phyloP scores from a whole-genome alignment of 2,797 vertebrate genomes.

The Anisognathus igniventris region DNA sequence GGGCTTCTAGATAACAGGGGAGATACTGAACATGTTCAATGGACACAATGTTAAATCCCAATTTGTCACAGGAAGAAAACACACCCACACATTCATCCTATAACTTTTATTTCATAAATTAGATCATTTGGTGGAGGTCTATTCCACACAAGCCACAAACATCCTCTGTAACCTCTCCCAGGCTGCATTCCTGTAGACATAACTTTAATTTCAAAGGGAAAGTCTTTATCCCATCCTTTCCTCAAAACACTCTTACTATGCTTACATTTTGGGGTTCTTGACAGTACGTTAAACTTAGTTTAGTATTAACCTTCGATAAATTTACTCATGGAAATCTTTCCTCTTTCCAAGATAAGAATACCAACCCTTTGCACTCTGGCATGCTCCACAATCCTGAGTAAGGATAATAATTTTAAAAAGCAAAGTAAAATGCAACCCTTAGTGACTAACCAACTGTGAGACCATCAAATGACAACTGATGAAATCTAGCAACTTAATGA shows the following conservation, averaged over 20 bases:
- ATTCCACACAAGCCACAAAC: not conserved
- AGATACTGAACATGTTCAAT: not conserved
- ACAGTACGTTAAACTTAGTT: not conserved
- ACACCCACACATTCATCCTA: not conserved
- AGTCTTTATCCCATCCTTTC: not conserved
- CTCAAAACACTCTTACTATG: not conserved
- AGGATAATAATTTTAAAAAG: not conserved
- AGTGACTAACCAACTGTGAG: not conserved
- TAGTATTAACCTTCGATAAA: not conserved
- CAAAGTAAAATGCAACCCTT: not conserved
- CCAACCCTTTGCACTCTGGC: not conserved
- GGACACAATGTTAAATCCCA: not conserved
- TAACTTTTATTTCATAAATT: not conserved
- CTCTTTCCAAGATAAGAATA: not conserved
- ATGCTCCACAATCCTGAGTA: not conserved
- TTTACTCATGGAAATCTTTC: not conserved
- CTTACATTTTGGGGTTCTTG: not conserved
- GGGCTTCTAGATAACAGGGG: not conserved
- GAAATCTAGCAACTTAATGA: not conserved
- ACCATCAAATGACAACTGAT: not conserved
- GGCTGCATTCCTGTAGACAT: not conserved
- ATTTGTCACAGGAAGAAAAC: not conserved
- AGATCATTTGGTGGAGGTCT: not conserved
- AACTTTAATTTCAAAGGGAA: not conserved
- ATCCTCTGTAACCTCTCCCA: not conserved